These are phyloP conservation scores for Sitobion miscanthi DNA, from an alignment of 1,140 invertebrate genomes.

Conservation along the genomic window DNA sequence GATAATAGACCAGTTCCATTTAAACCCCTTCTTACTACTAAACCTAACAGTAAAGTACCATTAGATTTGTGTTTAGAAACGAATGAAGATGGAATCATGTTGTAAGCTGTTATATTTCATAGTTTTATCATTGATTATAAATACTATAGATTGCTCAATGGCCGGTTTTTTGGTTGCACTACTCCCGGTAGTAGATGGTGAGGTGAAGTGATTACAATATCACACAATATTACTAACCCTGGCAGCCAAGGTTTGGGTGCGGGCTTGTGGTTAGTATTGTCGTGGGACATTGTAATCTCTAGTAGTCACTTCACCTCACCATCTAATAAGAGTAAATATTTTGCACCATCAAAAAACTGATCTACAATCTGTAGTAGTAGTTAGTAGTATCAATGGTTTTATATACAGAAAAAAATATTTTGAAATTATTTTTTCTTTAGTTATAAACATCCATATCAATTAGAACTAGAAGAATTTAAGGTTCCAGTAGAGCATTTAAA, in stretches of 20 bases:
- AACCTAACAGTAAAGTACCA: slow-evolving; percentile 87
- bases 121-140: not conserved
- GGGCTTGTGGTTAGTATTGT: too few species aligned
- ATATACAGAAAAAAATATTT: not conserved
- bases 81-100: slow-evolving; percentile 66
- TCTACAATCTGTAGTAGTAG: too few species aligned
- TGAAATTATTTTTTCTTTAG: slow-evolving; percentile 62
- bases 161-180: too few species aligned
- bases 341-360: too few species aligned
- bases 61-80: slow-evolving; percentile 74
- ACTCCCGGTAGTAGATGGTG: too few species aligned
- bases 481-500: slow-evolving; percentile 66
- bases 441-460: slow-evolving; percentile 88
- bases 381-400: not conserved
- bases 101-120: slow-evolving; percentile 57
- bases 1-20: slow-evolving; percentile 79
- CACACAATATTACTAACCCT: too few species aligned
- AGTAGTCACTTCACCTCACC: too few species aligned
- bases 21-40: slow-evolving; percentile 81
- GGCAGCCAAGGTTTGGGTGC: too few species aligned
- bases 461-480: slow-evolving; percentile 79
- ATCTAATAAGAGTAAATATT: too few species aligned
- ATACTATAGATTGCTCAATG: too few species aligned
- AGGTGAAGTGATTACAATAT: too few species aligned
- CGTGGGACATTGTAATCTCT: too few species aligned